Conservation (phyloP, 2,113 vertebrate species). For the Alligator mississippiensis region DNA sequence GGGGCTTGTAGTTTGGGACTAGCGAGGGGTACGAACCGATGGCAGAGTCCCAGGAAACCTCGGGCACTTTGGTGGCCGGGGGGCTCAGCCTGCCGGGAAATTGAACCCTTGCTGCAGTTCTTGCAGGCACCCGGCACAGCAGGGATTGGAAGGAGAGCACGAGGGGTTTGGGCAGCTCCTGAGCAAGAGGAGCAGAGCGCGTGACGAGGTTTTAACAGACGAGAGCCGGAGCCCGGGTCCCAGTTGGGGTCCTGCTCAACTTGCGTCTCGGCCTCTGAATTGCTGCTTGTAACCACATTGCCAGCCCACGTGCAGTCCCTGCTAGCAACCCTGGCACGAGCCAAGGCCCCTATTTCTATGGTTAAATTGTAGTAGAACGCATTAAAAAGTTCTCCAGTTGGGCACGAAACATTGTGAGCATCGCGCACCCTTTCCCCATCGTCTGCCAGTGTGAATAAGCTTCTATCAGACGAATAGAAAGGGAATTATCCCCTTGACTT, state of each 20-base stretch:
- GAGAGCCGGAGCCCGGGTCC: background rate
- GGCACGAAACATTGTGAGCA: background rate
- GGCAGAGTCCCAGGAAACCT: too few species aligned
- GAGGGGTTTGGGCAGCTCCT: background rate
- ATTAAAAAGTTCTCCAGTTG: background rate
- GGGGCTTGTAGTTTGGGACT: background rate
- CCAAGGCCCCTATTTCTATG: background rate
- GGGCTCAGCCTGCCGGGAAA: too few species aligned
- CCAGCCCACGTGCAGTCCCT: background rate
- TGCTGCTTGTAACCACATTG: background rate
- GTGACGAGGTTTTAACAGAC: background rate
- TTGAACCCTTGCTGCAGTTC: too few species aligned
- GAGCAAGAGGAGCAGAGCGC: background rate
- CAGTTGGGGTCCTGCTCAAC: accelerated
- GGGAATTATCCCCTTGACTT: background rate
- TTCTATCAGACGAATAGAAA: background rate
- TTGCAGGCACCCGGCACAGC: too few species aligned
- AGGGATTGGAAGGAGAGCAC: too few species aligned
- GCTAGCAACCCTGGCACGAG: background rate
- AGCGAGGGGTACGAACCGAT: too few species aligned
- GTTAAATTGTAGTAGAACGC: background rate
- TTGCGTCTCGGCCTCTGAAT: background rate
- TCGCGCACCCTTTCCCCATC: background rate
- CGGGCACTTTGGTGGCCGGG: too few species aligned
- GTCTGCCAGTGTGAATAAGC: background rate